phyloP scores from a whole-genome alignment of 2,888 invertebrate genomes.

The Geotrupes spiniger region DNA sequence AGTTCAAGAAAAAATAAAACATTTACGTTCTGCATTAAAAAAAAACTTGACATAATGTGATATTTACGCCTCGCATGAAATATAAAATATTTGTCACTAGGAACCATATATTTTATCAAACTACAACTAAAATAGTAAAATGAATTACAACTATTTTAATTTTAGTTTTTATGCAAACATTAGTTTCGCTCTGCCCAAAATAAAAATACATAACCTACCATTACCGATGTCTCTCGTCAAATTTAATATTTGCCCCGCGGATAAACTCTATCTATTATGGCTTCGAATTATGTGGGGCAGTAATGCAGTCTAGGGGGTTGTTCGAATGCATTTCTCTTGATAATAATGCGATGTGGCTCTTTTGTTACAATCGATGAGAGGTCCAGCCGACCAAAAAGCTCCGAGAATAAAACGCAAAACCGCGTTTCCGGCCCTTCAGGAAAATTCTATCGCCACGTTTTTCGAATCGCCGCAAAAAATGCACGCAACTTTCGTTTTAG shows the following conservation, averaged over 20 bases:
- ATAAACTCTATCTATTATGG: conserved; percentile 28
- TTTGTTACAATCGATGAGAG: conserved; percentile 30
- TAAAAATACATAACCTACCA: neutral
- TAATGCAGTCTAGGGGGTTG: conserved; percentile 28
- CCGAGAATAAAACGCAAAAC: neutral
- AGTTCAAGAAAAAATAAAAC: no score
- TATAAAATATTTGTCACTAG: no score
- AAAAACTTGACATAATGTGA: no score
- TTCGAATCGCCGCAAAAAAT: neutral
- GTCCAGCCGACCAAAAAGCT: conserved; percentile 29
- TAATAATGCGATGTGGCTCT: conserved; percentile 27
- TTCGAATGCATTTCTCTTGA: conserved; percentile 23
- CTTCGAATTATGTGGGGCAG: conserved; percentile 26
- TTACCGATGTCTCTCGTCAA: conserved; percentile 16
- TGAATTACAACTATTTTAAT: no score
- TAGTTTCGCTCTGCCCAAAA: no score
- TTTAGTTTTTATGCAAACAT: no score
- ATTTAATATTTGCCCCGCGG: conserved; percentile 29
- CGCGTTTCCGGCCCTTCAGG: neutral
- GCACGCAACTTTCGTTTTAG: conserved; percentile 9
- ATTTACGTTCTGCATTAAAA: no score
- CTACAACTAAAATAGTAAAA: no score
- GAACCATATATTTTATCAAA: no score
- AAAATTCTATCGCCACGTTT: conserved; percentile 5
- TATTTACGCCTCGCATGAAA: no score